phyloP scores from a whole-genome alignment of 2,113 vertebrate genomes.

The Gulo gulo region DNA sequence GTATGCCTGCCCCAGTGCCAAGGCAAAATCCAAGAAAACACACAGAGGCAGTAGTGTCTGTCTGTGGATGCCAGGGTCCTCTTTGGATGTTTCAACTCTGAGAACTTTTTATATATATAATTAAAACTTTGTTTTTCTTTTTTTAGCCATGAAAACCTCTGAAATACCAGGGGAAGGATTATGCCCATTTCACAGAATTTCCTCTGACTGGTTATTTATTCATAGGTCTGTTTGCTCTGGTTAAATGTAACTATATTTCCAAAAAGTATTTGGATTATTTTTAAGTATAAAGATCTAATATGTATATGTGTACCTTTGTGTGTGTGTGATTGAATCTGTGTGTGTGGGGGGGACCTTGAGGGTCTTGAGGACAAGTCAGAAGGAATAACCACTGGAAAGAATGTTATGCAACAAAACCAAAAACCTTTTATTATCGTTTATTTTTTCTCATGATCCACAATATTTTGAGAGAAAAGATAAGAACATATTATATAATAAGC shows the following conservation, averaged over 20 bases:
- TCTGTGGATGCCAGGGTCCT: too few species aligned
- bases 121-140: background rate
- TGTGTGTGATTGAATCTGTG: too few species aligned
- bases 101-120: background rate
- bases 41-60: accelerated
- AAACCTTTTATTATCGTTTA: too few species aligned
- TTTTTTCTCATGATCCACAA: too few species aligned
- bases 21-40: background rate
- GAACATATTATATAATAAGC: too few species aligned
- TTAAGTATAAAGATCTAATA: background rate
- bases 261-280: background rate
- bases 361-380: too few species aligned
- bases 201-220: background rate
- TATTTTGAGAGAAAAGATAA: too few species aligned
- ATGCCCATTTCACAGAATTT: background rate
- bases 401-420: too few species aligned
- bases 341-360: too few species aligned
- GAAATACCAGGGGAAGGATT: background rate
- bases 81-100: background rate
- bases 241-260: background rate
- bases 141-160: background rate
- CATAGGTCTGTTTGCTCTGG: background rate
- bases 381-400: too few species aligned
- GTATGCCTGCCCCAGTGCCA: background rate
- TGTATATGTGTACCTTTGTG: too few species aligned